phyloP scores from a whole-genome alignment of 2,113 vertebrate genomes.

The Orcinus orca region DNA sequence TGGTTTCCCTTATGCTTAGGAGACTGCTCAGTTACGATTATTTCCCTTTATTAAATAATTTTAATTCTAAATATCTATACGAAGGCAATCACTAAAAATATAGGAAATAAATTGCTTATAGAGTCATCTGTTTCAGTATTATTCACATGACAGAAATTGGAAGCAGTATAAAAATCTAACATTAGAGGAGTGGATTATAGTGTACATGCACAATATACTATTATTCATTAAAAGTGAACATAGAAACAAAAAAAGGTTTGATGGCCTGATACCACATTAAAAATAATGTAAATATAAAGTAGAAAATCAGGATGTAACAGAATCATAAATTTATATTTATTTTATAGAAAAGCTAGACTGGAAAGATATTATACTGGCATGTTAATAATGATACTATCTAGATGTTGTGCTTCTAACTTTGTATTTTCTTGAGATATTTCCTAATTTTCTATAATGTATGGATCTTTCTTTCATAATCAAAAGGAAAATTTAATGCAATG shows the following conservation, averaged over 20 bases:
- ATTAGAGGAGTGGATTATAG: background rate
- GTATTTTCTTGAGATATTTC: background rate
- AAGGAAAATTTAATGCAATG: background rate
- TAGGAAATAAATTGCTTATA: background rate
- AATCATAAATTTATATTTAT: background rate
- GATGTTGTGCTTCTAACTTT: background rate
- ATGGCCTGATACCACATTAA: background rate
- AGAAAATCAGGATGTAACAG: background rate
- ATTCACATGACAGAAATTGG: background rate
- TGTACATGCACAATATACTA: background rate
- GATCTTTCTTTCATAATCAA: background rate
- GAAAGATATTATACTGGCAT: background rate
- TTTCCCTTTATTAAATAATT: background rate
- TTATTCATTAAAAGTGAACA: background rate
- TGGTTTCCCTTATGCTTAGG: background rate
- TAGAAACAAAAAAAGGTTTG: background rate
- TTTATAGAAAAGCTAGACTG: background rate
- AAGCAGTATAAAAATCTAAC: background rate
- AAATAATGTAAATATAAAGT: background rate
- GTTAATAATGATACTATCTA: background rate
- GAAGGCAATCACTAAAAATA: background rate
- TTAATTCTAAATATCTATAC: background rate
- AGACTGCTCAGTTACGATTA: background rate
- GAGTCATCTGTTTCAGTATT: background rate
- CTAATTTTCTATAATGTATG: background rate